A percentile compares a stretch with the other conserved stretches of the same genome.
Conservation (phyloP, 2,797 vertebrate species). For the Meriones psammophilus region DNA sequence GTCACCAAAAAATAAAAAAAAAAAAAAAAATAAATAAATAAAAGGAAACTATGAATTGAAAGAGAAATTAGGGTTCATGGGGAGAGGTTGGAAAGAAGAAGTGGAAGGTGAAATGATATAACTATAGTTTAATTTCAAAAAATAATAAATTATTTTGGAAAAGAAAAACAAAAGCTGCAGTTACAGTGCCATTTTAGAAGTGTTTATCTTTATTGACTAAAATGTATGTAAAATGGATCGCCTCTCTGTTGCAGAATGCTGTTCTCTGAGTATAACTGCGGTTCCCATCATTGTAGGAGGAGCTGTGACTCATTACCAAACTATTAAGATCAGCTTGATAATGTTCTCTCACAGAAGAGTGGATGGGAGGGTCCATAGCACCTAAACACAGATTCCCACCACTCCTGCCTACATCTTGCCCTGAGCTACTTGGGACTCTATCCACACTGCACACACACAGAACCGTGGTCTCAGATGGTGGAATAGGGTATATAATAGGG, state of each 20-base stretch:
- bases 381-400: not conserved
- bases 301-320: not conserved
- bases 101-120: not conserved
- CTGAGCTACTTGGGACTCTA: not conserved
- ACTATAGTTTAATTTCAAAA: not conserved
- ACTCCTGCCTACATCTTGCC: not conserved
- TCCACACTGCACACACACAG: not conserved
- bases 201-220: not conserved
- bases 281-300: not conserved
- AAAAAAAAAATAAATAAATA: too few relatives aligned
- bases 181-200: not conserved
- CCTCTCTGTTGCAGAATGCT: not conserved
- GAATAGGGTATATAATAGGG: not conserved
- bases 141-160: not conserved
- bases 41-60: too few relatives aligned
- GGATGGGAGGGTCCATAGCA: not conserved
- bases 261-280: not conserved
- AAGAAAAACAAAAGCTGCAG: not conserved
- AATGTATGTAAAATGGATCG: not conserved
- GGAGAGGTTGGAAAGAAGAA: not conserved
- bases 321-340: not conserved
- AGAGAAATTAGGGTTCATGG: not conserved
- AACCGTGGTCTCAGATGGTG: not conserved
- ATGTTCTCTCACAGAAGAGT: not conserved
- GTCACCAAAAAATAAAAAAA: too few relatives aligned